These are phyloP conservation scores for Epicampocera succincta DNA, from an alignment of 2,888 invertebrate species.

Conservation along the genomic window DNA sequence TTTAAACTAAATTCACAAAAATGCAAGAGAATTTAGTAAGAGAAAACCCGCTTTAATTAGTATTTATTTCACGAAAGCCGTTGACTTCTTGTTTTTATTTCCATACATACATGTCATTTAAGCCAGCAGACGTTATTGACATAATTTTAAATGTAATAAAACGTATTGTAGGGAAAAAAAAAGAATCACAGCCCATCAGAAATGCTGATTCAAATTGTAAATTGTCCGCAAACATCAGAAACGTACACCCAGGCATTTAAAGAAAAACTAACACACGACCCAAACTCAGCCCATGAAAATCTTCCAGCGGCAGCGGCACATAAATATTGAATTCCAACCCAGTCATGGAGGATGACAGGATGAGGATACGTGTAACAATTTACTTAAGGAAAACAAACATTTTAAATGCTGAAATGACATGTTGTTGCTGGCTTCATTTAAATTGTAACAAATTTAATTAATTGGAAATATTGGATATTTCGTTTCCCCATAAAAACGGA, in stretches of 20 bases:
- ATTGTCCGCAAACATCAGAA: conserved; percentile 15
- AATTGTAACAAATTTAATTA: conserved; percentile 38
- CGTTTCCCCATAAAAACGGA: neutral
- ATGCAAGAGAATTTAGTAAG: neutral
- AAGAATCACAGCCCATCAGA: conserved; percentile 5
- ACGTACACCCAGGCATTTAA: conserved; percentile 19
- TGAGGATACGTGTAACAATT: conserved; percentile 16
- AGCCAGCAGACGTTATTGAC: conserved; percentile 18
- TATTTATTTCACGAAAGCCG: neutral
- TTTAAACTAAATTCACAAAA: too few species aligned
- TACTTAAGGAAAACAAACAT: conserved; percentile 7
- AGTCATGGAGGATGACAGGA: conserved; percentile 6
- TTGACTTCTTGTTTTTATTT: conserved; percentile 8
- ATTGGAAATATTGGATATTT: conserved; percentile 7
- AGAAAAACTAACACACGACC: neutral
- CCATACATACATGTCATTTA: neutral
- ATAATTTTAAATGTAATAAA: conserved; percentile 1
- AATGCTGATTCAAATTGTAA: conserved; percentile 25
- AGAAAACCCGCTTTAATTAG: neutral
- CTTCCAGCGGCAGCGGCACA: neutral
- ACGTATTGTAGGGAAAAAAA: neutral
- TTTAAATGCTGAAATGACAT: conserved; percentile 20
- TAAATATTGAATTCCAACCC: neutral
- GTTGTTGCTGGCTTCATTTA: neutral
- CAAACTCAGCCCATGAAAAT: neutral